Base-by-base conservation (phyloP, 64 coral and sea anemone species). In the Anthopleura sola region DNA sequence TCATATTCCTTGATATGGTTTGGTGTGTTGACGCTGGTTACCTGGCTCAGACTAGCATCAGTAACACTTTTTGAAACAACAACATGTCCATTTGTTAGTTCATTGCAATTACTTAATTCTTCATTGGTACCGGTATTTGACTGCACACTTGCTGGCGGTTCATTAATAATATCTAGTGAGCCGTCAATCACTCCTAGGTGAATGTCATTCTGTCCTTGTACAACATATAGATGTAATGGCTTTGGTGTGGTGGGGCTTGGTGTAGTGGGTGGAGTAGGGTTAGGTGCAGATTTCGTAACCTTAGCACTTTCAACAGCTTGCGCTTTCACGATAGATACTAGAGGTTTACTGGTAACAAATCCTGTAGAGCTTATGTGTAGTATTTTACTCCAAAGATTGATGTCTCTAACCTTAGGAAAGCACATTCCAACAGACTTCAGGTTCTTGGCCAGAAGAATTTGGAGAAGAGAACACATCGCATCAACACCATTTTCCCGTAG, bases 381-480 rank as follows among this genome's bases (percentile, higher is more conserved):
- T 1, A 91, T 86, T 20, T 74, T 86, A 24, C 50, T 54, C 89
- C 89, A 91, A 14, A 86, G 56, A 64, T 80, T 55, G 10, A 81
- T 19, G 36, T 49, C 78, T 3, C 56, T 57, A 34, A 86, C 89
- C 86, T 86, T 91, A 74, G 49, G 64, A 85, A 86, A 91, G 64
- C 89, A 86, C 37, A 91, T 86, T 68, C 89, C 84, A 36, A 91
- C 57, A 69, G 89, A 91, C 33, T 91, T 91, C 17, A 91, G 68
- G 48, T 60, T 86, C 77, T 81, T 91, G 57, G 89, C 55, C n/a
- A 46, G 20, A 68, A 91, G 85, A 37, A 49, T 78, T 82, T 82
- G 89, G 33, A 91, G 84, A 36, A 91, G 62, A 24, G 37, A 47
- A 53, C 84, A 91, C 55, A 91, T 77, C 51, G 75, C 23, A 68